Base-by-base conservation (phyloP, 2,888 invertebrate species). In the Mechanitis messenoides region DNA sequence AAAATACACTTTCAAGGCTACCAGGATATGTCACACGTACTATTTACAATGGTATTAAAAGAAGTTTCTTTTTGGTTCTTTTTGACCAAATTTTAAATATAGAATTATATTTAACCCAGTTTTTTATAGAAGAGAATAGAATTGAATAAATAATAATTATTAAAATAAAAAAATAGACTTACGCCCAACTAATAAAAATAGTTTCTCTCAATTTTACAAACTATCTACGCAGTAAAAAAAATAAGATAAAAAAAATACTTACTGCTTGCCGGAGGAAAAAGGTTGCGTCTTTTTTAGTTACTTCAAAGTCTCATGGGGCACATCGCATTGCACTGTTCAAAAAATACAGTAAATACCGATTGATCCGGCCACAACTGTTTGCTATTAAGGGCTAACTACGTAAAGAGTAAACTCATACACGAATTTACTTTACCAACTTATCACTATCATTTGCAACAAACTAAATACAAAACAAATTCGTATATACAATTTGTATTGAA, bases 231-330 rank as follows among this genome's bases (percentile, higher is more conserved):
- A 47, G 33, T 56, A 55, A n/a, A 47, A 55, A n/a, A 53, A 33
- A 55, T n/a, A 9, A 53, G 47, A 59, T 28, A 45, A 56, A 62
- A 31, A 54, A 50, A 46, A 58, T 65, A 73, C 73, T 74, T 64
- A 74, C 72, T 47, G 42, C 56, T 68, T 54, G 60, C 58, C 58
- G 45, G 55, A 20, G 56, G 59, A 59, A 58, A 64, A 66, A 66
- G 63, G 69, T 70, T 66, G 66, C 65, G 73, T 71, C 65, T 71
- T 69, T 74, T 74, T 78, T 78, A 75, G 78, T 79, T 77, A 69
- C 74, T 80, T 77, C 73, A 72, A 65, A 70, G 73, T 78, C 77
- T 78, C 76, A 76, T 77, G 74, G 72, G 75, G 74, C 78, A 78
- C 82, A 76, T 73, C 71, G 72, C 75, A 76, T 75, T 75, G 71